Evolutionary conservation across 2,113 vertebrate species (phyloP).

Genomic region (Albula glossodonta): DNA sequence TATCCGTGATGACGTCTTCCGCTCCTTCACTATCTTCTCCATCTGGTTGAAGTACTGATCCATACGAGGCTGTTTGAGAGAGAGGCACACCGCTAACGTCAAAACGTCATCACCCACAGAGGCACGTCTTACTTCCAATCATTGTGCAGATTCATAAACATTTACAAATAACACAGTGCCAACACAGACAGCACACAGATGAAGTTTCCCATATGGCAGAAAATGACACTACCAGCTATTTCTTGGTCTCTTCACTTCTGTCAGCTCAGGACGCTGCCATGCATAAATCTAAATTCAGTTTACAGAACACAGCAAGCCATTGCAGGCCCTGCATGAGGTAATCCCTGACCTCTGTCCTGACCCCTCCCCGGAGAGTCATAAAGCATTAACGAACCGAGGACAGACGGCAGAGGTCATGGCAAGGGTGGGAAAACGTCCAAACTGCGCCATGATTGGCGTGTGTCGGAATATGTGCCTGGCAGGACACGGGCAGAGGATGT

Average conservation of each 20-base stretch:
- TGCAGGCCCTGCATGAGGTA: background rate
- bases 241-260: background rate
- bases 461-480: background rate
- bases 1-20: conserved; percentile 95
- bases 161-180: too few relatives aligned
- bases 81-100: background rate
- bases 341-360: background rate
- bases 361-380: background rate
- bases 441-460: background rate
- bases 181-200: too few relatives aligned
- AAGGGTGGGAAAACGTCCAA: background rate
- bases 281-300: background rate
- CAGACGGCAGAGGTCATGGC: background rate
- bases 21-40: conserved; percentile 98
- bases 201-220: too few relatives aligned
- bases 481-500: background rate
- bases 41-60: conserved; percentile 99
- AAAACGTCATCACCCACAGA: background rate
- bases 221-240: background rate
- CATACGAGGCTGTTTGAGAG: conserved; percentile 85
- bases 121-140: background rate
- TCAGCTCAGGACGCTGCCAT: background rate
- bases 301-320: background rate
- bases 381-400: background rate
- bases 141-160: too few relatives aligned